Percentiles rank a stretch among this genome's conserved stretches.
These are phyloP conservation scores for Epizoanthus rinbou DNA, from an alignment of 92 coral and sea anemone species.

Conservation along the genomic window DNA sequence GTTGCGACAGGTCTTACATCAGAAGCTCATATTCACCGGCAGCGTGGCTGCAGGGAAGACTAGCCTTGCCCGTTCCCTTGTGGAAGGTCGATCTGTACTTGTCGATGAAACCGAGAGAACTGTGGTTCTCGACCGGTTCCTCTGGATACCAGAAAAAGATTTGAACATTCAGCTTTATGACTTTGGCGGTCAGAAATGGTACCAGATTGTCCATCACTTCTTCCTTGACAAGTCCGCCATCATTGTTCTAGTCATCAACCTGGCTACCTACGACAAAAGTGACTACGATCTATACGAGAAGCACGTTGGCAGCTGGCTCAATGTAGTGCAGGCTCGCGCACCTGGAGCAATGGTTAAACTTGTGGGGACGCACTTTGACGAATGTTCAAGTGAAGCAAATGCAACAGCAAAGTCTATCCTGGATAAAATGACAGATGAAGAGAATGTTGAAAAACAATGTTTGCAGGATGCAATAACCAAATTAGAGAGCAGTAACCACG, in stretches of 20 bases:
- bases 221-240: conserved; percentile 64
- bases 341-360: conserved; percentile 58
- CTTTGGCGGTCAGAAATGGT: conserved; percentile 69
- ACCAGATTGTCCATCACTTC: conserved; percentile 65
- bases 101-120: conserved; percentile 58
- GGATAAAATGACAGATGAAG: conserved; percentile 1
- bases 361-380: conserved; percentile 66
- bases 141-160: conserved; percentile 54
- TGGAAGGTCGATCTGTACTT: conserved; percentile 40
- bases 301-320: conserved; percentile 66
- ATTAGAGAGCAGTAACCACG: too few species aligned
- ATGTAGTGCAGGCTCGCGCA: conserved; percentile 58
- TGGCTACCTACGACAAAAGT: conserved; percentile 52
- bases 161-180: conserved; percentile 61
- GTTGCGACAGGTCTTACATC: conserved; percentile 48
- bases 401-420: not conserved
- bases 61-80: conserved; percentile 61
- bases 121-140: conserved; percentile 57
- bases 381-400: conserved; percentile 29
- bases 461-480: conserved; percentile 6
- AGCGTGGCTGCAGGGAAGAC: conserved; percentile 69
- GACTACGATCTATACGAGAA: conserved; percentile 45
- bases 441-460: not conserved
- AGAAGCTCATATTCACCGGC: conserved; percentile 62
- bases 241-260: conserved; percentile 56